A percentile compares a stretch with the other conserved stretches of the same genome.
phyloP scores from a whole-genome alignment of 2,888 invertebrate species.

The Ornithoptera alexandrae region DNA sequence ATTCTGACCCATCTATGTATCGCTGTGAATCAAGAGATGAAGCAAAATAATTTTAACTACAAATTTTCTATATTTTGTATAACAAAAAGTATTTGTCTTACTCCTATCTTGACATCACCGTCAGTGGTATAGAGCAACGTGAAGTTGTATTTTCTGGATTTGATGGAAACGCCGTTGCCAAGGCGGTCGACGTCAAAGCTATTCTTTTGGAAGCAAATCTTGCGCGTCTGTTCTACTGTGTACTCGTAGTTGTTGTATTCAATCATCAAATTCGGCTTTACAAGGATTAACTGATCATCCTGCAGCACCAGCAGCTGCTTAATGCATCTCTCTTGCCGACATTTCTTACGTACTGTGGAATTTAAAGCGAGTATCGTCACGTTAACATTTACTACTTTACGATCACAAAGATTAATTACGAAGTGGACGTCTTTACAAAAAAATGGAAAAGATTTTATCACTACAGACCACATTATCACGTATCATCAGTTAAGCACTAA shows the following conservation, averaged over 20 bases:
- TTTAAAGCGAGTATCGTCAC: neutral
- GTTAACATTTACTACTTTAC: no score
- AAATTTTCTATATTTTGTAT: no score
- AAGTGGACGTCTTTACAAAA: no score
- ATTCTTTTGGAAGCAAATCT: conserved; percentile 80
- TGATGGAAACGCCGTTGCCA: conserved; percentile 84
- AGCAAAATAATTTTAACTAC: no score
- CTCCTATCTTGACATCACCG: conserved; percentile 85
- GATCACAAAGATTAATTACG: no score
- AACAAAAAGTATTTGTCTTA: conserved; percentile 51
- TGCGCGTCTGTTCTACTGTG: conserved; percentile 79
- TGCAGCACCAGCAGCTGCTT: conserved; percentile 83
- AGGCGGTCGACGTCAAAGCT: conserved; percentile 84
- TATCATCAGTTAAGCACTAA: no score
- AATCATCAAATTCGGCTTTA: conserved; percentile 83
- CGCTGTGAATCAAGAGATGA: no score
- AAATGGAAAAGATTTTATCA: no score
- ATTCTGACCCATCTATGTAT: no score
- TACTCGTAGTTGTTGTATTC: conserved; percentile 84
- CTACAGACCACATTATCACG: no score
- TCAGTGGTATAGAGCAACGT: conserved; percentile 85
- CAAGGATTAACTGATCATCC: conserved; percentile 77
- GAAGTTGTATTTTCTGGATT: conserved; percentile 85
- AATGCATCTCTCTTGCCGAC: conserved; percentile 80
- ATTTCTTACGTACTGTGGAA: conserved; percentile 81